Evolutionary conservation across 2,888 invertebrate genomes (phyloP), one percentile per base, ranked within the genome.

Genomic region (Esperia sulphurella): DNA sequence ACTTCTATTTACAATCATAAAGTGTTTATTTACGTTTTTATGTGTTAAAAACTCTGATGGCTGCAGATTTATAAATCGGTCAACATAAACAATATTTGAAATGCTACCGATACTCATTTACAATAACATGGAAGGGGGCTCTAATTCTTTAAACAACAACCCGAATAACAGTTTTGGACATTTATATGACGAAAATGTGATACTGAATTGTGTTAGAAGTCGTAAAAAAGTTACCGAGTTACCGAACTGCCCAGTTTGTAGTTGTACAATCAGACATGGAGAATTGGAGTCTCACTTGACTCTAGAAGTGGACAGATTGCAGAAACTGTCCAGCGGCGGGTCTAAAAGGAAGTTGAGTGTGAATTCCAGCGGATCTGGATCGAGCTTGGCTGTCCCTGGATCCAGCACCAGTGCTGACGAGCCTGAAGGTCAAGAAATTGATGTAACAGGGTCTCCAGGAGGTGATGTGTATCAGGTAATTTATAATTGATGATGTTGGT

Each of bases 241-340:
- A 10, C 91, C 92, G n/a, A 95, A 92, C 75, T 98, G 98, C 77
- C 97, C 98, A 0, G 95, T 96, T 0, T 98, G 98, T 77, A 95
- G 97, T 54, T 93, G 95, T 52, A 96, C 96, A 2, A 91, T 98
- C 40, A 90, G 96, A 43, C 92, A 93, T 1, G 93, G 94, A 1
- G 97, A 97, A 77, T 87, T 97, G n/a, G 95, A 96, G 60, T 90
- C 93, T 28, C 98, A 97, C 82, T 92, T 96, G 57, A 84, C 92
- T 43, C 90, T 95, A 53, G 97, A 97, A 85, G 90, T 97, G 55
- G 87, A 87, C 8, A 71, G 81, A 45, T 55, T 88, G 30, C 79
- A 82, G 33, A 88, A 88, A 50, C 49, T 88, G 8, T 81, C 87
- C 0, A 59, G 58, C 51, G 71, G 68, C 47, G 71, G 75, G 43